phyloP scores from a whole-genome alignment of 2,113 vertebrate genomes.

The Litocranius walleri region DNA sequence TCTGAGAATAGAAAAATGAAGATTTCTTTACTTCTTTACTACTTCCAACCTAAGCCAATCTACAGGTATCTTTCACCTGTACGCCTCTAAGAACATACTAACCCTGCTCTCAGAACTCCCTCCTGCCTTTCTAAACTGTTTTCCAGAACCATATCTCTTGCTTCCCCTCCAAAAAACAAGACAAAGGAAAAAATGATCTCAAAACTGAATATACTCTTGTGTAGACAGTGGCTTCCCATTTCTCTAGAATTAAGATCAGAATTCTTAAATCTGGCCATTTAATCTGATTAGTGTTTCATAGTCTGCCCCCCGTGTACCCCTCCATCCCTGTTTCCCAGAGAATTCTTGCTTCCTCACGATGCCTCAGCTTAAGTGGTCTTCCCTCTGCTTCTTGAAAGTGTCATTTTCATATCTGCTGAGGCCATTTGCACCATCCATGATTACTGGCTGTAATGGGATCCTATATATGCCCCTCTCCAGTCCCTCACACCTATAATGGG shows the following conservation, averaged over 20 bases:
- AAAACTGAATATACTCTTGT: neutral
- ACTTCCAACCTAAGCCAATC: rapidly evolving
- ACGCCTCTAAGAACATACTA: rapidly evolving
- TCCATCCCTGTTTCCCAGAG: neutral
- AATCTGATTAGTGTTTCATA: neutral
- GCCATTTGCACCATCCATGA: neutral
- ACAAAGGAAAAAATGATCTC: neutral
- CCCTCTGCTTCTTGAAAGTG: too few relatives aligned
- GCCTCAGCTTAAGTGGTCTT: neutral
- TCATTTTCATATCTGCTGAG: neutral
- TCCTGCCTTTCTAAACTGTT: neutral
- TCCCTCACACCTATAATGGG: neutral
- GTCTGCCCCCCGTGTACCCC: rapidly evolving
- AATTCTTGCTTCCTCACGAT: rapidly evolving
- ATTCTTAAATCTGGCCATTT: neutral
- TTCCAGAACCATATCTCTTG: rapidly evolving
- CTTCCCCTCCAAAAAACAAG: neutral
- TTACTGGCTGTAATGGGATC: too few relatives aligned
- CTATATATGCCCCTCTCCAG: neutral
- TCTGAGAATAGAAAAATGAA: neutral
- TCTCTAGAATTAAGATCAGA: neutral
- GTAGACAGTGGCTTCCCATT: neutral
- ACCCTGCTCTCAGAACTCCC: neutral
- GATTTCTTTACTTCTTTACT: neutral
- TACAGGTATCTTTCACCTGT: neutral